Evolutionary conservation across 2,113 vertebrate genomes (phyloP).

Genomic region (Gopherus evgoodei): DNA sequence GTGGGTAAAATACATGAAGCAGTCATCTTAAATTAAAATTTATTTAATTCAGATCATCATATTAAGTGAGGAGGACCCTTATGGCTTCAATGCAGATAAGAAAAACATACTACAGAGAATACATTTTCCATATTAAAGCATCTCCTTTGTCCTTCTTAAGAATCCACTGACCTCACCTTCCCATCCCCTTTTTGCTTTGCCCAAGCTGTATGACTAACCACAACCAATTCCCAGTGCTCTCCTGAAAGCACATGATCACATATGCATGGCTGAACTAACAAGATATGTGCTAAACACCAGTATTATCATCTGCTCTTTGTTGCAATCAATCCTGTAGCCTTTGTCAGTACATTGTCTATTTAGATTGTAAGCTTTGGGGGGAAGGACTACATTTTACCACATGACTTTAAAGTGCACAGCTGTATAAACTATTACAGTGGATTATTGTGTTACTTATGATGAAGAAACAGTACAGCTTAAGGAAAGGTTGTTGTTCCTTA

Average conservation of each 20-base stretch:
- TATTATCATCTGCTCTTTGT: not conserved
- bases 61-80: not conserved
- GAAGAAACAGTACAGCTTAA: not conserved
- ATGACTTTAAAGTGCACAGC: not conserved
- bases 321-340: not conserved
- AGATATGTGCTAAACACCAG: not conserved
- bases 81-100: not conserved
- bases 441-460: not conserved
- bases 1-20: slow-evolving; percentile 71
- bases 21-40: fast-evolving
- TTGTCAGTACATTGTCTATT: not conserved
- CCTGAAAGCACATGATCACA: not conserved
- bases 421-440: not conserved
- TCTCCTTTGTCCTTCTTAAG: not conserved
- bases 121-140: not conserved
- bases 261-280: not conserved
- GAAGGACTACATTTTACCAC: not conserved
- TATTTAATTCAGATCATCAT: not conserved
- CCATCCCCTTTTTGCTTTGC: not conserved
- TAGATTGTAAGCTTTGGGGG: not conserved
- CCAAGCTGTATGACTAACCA: not conserved
- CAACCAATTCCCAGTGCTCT: not conserved
- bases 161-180: not conserved
- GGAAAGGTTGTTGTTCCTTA: not conserved
- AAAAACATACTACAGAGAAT: not conserved